Conservation (phyloP, 2,888 invertebrate genomes). For the Morpho helenor region DNA sequence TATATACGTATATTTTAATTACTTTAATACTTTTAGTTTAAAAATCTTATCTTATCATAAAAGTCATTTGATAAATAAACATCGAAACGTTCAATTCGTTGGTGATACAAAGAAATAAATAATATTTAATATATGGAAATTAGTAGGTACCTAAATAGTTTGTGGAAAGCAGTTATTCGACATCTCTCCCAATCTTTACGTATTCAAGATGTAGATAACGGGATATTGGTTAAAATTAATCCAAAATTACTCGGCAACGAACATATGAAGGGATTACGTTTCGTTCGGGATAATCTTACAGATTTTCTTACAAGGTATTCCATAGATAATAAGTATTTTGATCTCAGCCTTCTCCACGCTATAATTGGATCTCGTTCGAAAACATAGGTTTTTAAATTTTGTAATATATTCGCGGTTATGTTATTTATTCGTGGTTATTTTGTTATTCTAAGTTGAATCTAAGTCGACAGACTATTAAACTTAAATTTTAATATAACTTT, state of each 20-base stretch:
- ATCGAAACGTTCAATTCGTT: no score
- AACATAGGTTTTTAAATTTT: constrained; percentile 2
- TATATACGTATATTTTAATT: no score
- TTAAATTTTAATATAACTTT: no score
- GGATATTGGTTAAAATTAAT: constrained; percentile 34
- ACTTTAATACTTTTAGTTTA: no score
- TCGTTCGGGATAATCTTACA: constrained; percentile 22
- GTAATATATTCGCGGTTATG: neutral
- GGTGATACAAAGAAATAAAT: no score
- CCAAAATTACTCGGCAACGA: constrained; percentile 41
- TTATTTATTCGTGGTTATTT: no score
- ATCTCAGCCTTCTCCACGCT: neutral
- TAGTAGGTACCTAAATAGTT: no score
- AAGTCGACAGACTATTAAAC: no score
- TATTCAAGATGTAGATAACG: constrained; percentile 12
- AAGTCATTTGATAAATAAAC: no score
- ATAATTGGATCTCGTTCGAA: constrained; percentile 6
- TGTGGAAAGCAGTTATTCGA: neutral
- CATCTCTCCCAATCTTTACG: neutral
- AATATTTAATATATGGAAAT: no score
- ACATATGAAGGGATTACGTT: constrained; percentile 28
- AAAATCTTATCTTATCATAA: no score
- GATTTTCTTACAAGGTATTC: constrained; percentile 18
- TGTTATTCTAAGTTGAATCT: no score
- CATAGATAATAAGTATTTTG: constrained; percentile 7